Percentiles rank a stretch among this genome's conserved stretches.
Evolutionary conservation across 2,797 vertebrate species (phyloP).

Genomic region (Coreius guichenoti): DNA sequence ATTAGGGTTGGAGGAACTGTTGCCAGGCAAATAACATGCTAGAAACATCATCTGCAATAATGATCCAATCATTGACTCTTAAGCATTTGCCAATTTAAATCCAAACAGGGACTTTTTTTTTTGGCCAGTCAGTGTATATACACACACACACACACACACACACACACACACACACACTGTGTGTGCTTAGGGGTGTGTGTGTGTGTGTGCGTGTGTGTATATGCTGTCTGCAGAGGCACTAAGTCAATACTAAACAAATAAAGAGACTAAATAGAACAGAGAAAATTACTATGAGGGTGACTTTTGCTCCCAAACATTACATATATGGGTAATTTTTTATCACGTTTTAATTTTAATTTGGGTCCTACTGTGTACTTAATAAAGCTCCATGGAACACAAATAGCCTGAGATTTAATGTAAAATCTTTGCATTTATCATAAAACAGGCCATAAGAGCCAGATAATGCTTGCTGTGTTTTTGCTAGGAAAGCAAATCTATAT

Average conservation of each 20-base stretch:
- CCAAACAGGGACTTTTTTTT: no score
- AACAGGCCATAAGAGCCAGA: neutral
- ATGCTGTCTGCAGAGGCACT: neutral
- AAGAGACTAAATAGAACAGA: neutral
- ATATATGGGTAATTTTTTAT: neutral
- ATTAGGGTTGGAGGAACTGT: no score
- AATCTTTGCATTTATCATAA: slow-evolving; percentile 10
- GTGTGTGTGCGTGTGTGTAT: no score
- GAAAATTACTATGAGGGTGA: neutral
- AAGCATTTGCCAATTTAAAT: no score
- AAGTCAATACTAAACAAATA: neutral
- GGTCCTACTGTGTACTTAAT: slow-evolving; percentile 1
- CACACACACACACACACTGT: no score
- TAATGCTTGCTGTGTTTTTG: neutral
- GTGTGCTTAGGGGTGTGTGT: no score
- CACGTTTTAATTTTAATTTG: slow-evolving; percentile 6
- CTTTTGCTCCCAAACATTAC: neutral
- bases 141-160: no score
- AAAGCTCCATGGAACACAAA: slow-evolving; percentile 15
- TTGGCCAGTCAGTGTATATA: no score
- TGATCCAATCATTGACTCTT: no score
- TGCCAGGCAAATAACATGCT: no score
- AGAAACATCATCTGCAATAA: no score
- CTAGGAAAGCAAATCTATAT: neutral
- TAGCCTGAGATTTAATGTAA: neutral